These are phyloP conservation scores for Drosophila nigromelanica DNA, from an alignment of 1,140 invertebrate genomes.

Conservation along the genomic window DNA sequence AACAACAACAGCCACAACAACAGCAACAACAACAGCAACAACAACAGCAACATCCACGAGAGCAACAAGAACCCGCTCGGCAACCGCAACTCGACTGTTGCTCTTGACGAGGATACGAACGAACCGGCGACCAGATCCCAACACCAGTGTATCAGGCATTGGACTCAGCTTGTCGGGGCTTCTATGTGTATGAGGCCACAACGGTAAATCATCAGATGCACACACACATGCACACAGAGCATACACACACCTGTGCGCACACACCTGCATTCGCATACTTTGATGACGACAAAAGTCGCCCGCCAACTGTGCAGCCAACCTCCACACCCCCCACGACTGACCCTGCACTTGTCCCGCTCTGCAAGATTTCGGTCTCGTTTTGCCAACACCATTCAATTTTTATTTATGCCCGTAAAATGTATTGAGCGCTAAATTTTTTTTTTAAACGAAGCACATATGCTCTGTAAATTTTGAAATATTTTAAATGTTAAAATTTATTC, in stretches of 20 bases:
- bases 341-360: conserved; percentile 28
- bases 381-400: conserved; percentile 46
- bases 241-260: conserved; percentile 19
- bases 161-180: too few species aligned
- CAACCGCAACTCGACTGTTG: conserved; percentile 34
- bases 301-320: conserved; percentile 6
- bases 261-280: conserved; percentile 37
- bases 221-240: conserved; percentile 27
- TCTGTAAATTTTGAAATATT: conserved; percentile 1
- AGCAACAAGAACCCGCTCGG: conserved; percentile 41
- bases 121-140: conserved; percentile 35
- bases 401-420: conserved; percentile 35
- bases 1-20: conserved; percentile 19
- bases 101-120: conserved; percentile 36
- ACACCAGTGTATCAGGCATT: conserved; percentile 25
- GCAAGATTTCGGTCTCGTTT: conserved; percentile 13
- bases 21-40: conserved; percentile 39
- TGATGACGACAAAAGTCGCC: conserved; percentile 64
- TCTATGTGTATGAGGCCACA: conserved; percentile 60
- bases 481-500: too few species aligned
- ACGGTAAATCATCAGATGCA: conserved; percentile 71
- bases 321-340: background rate
- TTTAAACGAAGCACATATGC: background rate
- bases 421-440: conserved; percentile 5
- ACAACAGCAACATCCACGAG: conserved; percentile 23